Conservation (phyloP, 1,140 invertebrate genomes). For the Polypedilum vanderplanki region DNA sequence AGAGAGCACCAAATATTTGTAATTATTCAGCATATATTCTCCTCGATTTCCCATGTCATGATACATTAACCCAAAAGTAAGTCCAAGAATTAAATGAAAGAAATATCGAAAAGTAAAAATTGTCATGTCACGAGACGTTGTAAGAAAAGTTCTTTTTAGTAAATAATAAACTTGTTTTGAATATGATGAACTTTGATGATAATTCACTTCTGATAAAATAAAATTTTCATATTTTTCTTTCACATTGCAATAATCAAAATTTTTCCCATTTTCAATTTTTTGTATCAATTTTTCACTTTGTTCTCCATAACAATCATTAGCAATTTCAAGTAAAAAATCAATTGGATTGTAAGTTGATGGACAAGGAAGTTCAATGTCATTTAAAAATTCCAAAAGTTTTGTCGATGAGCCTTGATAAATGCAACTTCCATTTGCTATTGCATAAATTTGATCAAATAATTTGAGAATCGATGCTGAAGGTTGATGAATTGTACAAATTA, state of each 20-base stretch:
- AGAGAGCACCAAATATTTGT: too few relatives aligned
- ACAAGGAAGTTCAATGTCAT: slow-evolving; percentile 63
- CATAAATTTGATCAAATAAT: slow-evolving; percentile 85
- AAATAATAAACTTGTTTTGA: not conserved
- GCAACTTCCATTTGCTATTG: slow-evolving; percentile 70
- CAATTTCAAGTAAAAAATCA: slow-evolving; percentile 83
- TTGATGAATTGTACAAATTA: slow-evolving; percentile 91
- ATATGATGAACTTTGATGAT: not conserved
- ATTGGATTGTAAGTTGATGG: slow-evolving; percentile 85
- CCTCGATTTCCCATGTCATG: too few relatives aligned
- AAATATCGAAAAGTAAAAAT: too few relatives aligned
- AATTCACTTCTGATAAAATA: not conserved
- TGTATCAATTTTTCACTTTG: not conserved
- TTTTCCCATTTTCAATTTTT: not conserved
- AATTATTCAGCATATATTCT: too few relatives aligned
- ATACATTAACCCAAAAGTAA: too few relatives aligned
- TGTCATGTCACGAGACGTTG: not conserved
- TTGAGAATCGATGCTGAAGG: slow-evolving; percentile 79
- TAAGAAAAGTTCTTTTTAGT: not conserved
- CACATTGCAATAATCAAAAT: not conserved
- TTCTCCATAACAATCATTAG: slow-evolving; percentile 68
- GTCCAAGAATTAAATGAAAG: too few relatives aligned
- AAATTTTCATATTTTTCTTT: not conserved
- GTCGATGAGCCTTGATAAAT: slow-evolving; percentile 71
- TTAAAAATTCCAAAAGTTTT: slow-evolving; percentile 69